Percentiles rank a stretch among this genome's conserved stretches.
Conservation (phyloP, 2,113 vertebrate species). For the Cygnus buccinator region DNA sequence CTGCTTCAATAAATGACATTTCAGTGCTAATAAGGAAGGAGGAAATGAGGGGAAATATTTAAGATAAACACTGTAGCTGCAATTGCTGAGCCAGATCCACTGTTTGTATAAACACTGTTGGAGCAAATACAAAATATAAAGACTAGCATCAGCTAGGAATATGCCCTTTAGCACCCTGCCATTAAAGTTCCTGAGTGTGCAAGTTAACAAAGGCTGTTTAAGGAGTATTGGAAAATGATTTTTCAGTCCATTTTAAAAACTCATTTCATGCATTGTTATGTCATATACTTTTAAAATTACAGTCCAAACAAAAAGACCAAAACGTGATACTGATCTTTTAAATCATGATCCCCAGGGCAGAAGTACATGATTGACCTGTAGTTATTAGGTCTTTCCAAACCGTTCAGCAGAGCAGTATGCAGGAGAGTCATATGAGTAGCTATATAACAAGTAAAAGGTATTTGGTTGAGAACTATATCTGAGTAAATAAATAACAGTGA, state of each 20-base stretch:
- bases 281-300: slow-evolving; percentile 64
- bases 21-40: slow-evolving; percentile 9
- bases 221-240: slow-evolving; percentile 44
- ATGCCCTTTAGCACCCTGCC: slow-evolving; percentile 10
- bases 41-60: slow-evolving; percentile 18
- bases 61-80: not conserved
- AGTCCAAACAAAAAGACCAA: slow-evolving; percentile 41
- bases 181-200: slow-evolving; percentile 29
- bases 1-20: slow-evolving; percentile 1
- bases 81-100: not conserved
- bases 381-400: slow-evolving; percentile 41
- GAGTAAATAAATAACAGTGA: slow-evolving; percentile 64
- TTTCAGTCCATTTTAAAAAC: slow-evolving; percentile 67
- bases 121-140: not conserved
- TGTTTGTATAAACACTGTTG: not conserved
- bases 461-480: slow-evolving; percentile 72
- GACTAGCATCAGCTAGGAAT: slow-evolving; percentile 19
- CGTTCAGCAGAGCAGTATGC: slow-evolving; percentile 40
- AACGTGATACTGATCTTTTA: slow-evolving; percentile 22
- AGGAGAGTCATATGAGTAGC: slow-evolving; percentile 37
- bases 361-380: slow-evolving; percentile 42
- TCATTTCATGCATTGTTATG: slow-evolving; percentile 67
- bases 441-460: slow-evolving; percentile 32
- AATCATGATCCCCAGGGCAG: slow-evolving; percentile 31
- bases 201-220: slow-evolving; percentile 63